Evolutionary conservation across 2,113 vertebrate genomes (phyloP), one percentile per base, ranked within the genome.

Genomic region (Ammodytes marinus): DNA sequence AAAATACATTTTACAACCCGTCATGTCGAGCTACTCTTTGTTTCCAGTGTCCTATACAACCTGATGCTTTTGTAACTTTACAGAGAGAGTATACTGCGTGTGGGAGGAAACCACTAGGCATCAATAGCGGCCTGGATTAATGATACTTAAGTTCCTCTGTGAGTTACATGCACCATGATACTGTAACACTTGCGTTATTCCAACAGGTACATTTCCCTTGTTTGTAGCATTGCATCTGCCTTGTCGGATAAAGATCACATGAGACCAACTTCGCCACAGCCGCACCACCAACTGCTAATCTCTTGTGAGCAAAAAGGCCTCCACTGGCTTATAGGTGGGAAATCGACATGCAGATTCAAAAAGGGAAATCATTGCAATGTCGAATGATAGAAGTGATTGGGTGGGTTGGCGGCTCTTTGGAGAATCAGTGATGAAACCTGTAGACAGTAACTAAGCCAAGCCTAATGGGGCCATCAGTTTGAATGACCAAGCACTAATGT

Each of bases 401-500:
- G 63, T 74, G 50, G 70, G 46, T 17, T 64, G 66, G 74, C 55
- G 47, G 58, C 74, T 88, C 87, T 88, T 75, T 66, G 27, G 83
- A 82, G 84, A 52, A 87, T 86, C 80, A 84, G 67, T 35, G 5
- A 35, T 79, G 85, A 86, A 87, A 91, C 90, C 87, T 88, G 88
- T 86, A 82, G 59, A 83, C 78, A 80, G 58, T 72, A 86, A 77
- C 60, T 89, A 77, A 89, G 19, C 66, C 66, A 53, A 68, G 40
- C 49, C 65, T 87, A 79, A 91, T 71, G 63, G 69, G 79, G 14
- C 52, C 47, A 42, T 85, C 80, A 61, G 63, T 83, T 52, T 70
- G 40, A 74, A 79, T 88, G 74, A 70, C 19, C 43, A 47, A 58
- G 54, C 66, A 89, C 79, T 69, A 79, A 80, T 39, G 19, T 72